These are phyloP conservation scores for Bombus confusus DNA, from an alignment of 1,140 invertebrate genomes.

Conservation along the genomic window DNA sequence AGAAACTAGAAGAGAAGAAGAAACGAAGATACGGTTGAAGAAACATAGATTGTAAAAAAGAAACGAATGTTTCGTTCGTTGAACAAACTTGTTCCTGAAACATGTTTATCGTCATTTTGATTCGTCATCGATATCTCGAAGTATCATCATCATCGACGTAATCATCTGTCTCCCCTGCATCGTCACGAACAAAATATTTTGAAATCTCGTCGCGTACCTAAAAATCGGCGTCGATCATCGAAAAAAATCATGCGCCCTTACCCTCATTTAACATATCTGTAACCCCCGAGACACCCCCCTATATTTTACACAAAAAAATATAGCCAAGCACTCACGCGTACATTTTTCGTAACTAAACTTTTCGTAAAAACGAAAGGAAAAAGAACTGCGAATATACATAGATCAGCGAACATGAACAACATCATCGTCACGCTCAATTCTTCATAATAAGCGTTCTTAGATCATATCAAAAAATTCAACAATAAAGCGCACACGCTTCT, in stretches of 20 bases:
- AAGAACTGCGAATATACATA: slow-evolving; percentile 6
- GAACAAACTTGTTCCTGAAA: slow-evolving; percentile 44
- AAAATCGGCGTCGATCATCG: not conserved
- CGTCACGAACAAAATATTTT: slow-evolving; percentile 6
- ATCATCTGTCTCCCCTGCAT: slow-evolving; percentile 57
- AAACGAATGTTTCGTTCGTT: slow-evolving; percentile 27
- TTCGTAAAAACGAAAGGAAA: not conserved
- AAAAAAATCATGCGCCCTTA: not conserved
- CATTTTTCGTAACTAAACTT: not conserved
- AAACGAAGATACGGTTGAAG: not conserved
- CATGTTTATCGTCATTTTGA: slow-evolving; percentile 43
- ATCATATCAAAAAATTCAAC: not conserved
- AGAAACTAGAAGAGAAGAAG: slow-evolving; percentile 9
- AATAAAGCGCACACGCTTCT: not conserved
- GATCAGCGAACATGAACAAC: slow-evolving; percentile 2
- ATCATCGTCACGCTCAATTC: not conserved
- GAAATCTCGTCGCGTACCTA: slow-evolving; percentile 16
- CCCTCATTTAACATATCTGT: slow-evolving; percentile 9
- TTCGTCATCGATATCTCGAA: slow-evolving; percentile 41
- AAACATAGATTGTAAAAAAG: not conserved
- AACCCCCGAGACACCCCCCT: no score
- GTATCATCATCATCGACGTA: slow-evolving; percentile 36
- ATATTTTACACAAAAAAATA: not conserved
- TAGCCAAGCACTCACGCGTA: not conserved
- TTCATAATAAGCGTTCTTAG: not conserved